Percentiles rank a stretch among this genome's conserved stretches.
These are phyloP conservation scores for Chaetodon trifasciatus DNA, from an alignment of 2,797 vertebrate species.

Conservation along the genomic window DNA sequence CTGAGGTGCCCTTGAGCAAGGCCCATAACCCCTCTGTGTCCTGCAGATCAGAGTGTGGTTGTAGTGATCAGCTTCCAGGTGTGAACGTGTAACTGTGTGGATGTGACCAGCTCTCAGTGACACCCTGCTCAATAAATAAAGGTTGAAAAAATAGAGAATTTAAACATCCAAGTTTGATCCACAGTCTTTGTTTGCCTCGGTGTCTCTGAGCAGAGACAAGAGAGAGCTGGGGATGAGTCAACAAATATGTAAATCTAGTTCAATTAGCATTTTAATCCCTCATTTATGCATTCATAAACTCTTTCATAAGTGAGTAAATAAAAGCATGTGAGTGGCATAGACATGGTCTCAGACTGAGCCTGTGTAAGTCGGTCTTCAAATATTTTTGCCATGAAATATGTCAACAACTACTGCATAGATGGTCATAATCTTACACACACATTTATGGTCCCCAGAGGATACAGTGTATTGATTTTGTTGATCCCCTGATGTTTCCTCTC, in stretches of 20 bases:
- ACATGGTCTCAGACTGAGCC: constrained; percentile 6
- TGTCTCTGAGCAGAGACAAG: not conserved
- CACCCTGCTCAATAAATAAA: not conserved
- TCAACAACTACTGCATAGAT: not conserved
- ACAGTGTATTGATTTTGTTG: too few relatives aligned
- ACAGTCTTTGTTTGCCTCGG: constrained; percentile 13
- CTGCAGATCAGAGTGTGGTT: too few relatives aligned
- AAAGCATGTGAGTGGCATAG: constrained; percentile 6
- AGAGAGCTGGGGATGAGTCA: constrained; percentile 24
- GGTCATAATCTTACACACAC: not conserved
- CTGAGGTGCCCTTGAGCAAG: too few relatives aligned
- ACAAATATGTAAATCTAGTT: constrained; percentile 47
- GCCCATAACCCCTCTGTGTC: too few relatives aligned
- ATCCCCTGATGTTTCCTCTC: too few relatives aligned
- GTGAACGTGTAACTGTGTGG: too few relatives aligned
- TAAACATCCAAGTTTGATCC: not conserved
- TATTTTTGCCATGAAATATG: not conserved
- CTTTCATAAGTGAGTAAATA: constrained; percentile 35
- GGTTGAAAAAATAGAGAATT: not conserved
- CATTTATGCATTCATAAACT: constrained; percentile 37
- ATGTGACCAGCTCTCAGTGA: too few relatives aligned
- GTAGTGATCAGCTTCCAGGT: too few relatives aligned
- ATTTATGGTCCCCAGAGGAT: not conserved
- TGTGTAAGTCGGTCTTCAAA: not conserved
- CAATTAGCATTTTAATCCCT: constrained; percentile 52